Evolutionary conservation across 2,113 vertebrate genomes (phyloP), one percentile per base, ranked within the genome.

Genomic region (Oceanites oceanicus): DNA sequence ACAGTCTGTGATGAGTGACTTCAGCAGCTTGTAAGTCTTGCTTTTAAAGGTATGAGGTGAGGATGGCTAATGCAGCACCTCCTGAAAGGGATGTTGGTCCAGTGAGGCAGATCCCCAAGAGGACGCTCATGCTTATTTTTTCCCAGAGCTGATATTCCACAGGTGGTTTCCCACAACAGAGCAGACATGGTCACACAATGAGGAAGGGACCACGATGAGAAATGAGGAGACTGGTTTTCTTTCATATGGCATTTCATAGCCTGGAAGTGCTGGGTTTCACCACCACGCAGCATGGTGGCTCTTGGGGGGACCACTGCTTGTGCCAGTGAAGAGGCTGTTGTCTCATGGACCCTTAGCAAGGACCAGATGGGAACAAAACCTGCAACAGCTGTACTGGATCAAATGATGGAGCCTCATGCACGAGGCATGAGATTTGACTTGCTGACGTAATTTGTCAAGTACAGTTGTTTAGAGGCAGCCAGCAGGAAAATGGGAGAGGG

Each of bases 271-370:
- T 47, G 77, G 32, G 9, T 67, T 30, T 78, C 32, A 7, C 12
- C 30, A 2, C 1, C 2, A 7, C 0, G 0, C 13, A 1, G 52
- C 1, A 0, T 7, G 2, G 36, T 4, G 49, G 45, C 9, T 34
- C 66, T 47, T n/a, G 58, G 72, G 40, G 40, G 23, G 49, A 59
- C 11, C 32, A 0, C 34, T 22, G 63, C 49, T 49, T 4, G 0
- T 47, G 40, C 44, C 55, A 50, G 30, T 0, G 18, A 53, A 75
- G 34, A 49, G 36, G 36, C 53, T 58, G 50, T 3, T 71, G 72
- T 21, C 68, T 23, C 11, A 29, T 15, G 61, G 70, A 55, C 49
- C 30, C 58, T 47, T 17, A 38, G 79, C 63, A 44, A 79, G 61
- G 56, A 86, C 47, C 76, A 89, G 80, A 86, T 85, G 80, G 65